These are phyloP conservation scores for Columba janthina DNA, from an alignment of 2,113 vertebrate genomes.

Conservation along the genomic window DNA sequence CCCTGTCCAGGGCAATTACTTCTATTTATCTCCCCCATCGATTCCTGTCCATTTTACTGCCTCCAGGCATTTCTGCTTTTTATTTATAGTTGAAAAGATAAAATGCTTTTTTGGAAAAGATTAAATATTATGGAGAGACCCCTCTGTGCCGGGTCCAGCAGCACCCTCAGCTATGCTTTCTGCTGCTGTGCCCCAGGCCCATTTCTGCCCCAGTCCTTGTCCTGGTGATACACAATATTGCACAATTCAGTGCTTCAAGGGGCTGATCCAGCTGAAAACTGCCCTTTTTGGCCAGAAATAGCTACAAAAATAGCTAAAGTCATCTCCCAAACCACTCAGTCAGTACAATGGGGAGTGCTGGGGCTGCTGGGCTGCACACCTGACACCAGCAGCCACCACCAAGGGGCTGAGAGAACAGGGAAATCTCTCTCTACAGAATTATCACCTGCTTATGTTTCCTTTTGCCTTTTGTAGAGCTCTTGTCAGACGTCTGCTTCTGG, in stretches of 20 bases:
- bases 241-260: neutral
- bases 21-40: neutral
- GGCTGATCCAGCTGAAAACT: neutral
- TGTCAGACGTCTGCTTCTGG: constrained; percentile 87
- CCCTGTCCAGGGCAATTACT: neutral
- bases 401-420: neutral
- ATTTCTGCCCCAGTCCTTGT: neutral
- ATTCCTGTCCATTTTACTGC: neutral
- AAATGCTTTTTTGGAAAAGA: neutral
- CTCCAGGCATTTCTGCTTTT: neutral
- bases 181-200: neutral
- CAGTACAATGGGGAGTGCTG: accelerated
- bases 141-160: neutral
- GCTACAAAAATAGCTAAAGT: neutral
- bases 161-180: neutral
- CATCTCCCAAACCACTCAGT: neutral
- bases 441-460: constrained; percentile 91
- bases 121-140: neutral
- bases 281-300: neutral
- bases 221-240: neutral
- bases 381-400: neutral
- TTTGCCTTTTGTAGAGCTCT: constrained; percentile 88
- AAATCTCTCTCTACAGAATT: neutral
- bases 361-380: neutral
- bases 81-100: neutral